Base-by-base conservation (phyloP, 2,888 invertebrate genomes). In the Leucania comma region DNA sequence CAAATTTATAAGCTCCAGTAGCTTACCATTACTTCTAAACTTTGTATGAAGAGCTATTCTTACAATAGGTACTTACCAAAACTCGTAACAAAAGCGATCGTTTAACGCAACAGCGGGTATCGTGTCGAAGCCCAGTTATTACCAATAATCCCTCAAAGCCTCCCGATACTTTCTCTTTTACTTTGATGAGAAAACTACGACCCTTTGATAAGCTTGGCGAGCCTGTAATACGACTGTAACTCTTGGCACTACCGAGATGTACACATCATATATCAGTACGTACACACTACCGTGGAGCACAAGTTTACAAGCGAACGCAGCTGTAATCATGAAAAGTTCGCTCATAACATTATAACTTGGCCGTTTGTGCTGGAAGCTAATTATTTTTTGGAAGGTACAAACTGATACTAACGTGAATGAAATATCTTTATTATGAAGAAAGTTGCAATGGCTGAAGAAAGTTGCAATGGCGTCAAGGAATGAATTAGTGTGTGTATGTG, bases 161-260 rank as follows among this genome's bases (percentile, higher is more conserved):
- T 22, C n/a, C 1, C 14, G 53, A 75, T 32, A 60, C 63, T 66
- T 56, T 59, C 48, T 59, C 58, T 80, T 70, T 70, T 63, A 74
- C 60, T 75, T 74, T 78, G 56, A 80, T 70, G 78, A 78, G 63
- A 68, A 77, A 78, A 78, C 63, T 75, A 67, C 61, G 61, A 70
- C 20, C 70, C 75, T 75, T 80, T 75, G 75, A 65, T 63, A 53
- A 78, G 80, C 17, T 78, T 70, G 26, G 29, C 29, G 35, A 51
- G 42, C 38, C 26, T 65, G 24, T 38, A 56, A 61, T 60, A 20
- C 46, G 35, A 22, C 35, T 61, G 50, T 61, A 61, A 68, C 50
- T n/a, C n/a, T 60, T 51, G 3, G n/a, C 22, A 48, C 54, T 50
- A 60, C n/a, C 17, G 14, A 56, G 10, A 24, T 20, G 46, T 22